Percentiles rank a stretch among this genome's conserved stretches.
Conservation (phyloP, 1,140 invertebrate species). For the Chymomyza costata region DNA sequence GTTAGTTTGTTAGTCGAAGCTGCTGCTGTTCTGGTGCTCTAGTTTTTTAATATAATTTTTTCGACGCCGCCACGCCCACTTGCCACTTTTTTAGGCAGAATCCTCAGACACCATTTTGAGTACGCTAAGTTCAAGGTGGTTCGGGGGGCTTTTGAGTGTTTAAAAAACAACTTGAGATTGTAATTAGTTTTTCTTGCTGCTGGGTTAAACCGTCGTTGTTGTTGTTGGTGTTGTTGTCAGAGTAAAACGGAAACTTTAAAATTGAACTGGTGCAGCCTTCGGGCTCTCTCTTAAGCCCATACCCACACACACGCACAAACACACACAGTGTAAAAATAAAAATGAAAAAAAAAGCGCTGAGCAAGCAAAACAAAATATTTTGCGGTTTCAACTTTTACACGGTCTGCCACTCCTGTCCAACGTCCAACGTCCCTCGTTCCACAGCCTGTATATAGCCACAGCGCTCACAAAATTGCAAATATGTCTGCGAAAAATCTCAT, state of each 20-base stretch:
- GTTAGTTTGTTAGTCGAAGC: conserved; percentile 1
- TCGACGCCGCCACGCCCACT: conserved; percentile 21
- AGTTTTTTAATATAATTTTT: conserved; percentile 56
- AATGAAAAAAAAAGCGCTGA: too few species aligned
- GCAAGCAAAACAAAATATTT: conserved; percentile 45
- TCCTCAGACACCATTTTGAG: conserved; percentile 1
- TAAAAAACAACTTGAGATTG: conserved; percentile 72
- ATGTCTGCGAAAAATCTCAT: conserved; percentile 68
- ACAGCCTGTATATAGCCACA: too few species aligned
- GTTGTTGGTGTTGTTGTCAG: conserved; percentile 2
- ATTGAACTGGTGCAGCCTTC: conserved; percentile 43
- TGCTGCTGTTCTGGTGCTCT: conserved; percentile 14
- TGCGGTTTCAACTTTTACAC: conserved; percentile 50
- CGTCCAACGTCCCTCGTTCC: too few species aligned
- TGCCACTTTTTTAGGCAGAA: not conserved
- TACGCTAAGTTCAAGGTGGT: conserved; percentile 38
- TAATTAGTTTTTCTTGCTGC: conserved; percentile 71
- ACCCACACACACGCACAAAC: not conserved
- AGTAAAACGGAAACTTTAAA: conserved; percentile 54
- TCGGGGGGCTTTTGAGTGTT: conserved; percentile 45
- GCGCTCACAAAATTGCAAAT: conserved; percentile 53
- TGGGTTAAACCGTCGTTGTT: conserved; percentile 53
- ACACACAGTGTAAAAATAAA: not conserved
- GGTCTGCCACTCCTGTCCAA: conserved; percentile 27
- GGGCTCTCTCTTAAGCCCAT: not conserved